Conservation (phyloP, 2,888 invertebrate genomes). For the Ashinkailepas kermadecensis region DNA sequence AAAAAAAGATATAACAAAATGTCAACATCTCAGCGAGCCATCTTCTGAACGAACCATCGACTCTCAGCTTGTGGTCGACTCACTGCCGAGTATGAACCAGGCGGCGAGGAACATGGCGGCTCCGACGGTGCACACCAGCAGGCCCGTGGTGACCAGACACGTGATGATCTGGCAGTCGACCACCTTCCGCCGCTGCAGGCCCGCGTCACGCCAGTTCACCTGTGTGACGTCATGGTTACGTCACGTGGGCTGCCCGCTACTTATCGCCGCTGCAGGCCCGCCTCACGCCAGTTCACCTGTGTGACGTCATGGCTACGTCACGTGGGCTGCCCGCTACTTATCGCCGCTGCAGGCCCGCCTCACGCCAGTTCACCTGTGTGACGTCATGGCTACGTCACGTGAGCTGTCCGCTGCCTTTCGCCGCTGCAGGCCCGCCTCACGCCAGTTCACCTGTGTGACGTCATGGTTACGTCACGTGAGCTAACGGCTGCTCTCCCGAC, state of each 20-base stretch:
- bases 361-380: conserved; percentile 4
- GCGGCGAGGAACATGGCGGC: neutral
- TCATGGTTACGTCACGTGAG: neutral
- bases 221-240: neutral
- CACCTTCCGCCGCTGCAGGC: neutral
- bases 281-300: conserved; percentile 4
- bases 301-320: neutral
- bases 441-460: conserved; percentile 9
- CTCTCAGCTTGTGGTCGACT: neutral
- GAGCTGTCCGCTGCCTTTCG: neutral
- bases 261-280: neutral
- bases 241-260: neutral
- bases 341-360: neutral
- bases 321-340: neutral
- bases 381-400: neutral
- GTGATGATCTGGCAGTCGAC: conserved; percentile 4
- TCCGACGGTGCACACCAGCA: neutral
- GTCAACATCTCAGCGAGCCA: no score
- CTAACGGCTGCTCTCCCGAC: no score
- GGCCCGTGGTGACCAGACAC: neutral
- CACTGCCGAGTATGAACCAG: neutral
- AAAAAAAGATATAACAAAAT: no score
- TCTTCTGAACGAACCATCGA: no score
- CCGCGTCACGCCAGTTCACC: conserved; percentile 1
- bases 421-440: neutral